Percentiles rank a stretch among this genome's conserved stretches.
phyloP scores from a whole-genome alignment of 2,888 invertebrate species.

The Pinctada fucata region DNA sequence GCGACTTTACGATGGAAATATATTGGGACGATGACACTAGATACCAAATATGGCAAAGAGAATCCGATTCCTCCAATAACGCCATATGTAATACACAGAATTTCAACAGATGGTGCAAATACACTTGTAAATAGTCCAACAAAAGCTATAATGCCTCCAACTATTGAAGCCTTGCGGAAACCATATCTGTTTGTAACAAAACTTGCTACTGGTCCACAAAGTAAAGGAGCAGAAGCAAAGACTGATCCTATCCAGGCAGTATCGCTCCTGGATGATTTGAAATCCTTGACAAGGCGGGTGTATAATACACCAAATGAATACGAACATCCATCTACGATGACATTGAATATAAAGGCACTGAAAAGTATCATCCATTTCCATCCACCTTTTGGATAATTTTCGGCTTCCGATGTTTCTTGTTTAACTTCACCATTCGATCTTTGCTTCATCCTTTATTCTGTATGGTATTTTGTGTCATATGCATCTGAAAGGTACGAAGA shows the following conservation, averaged over 20 bases:
- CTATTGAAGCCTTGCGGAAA: constrained; percentile 66
- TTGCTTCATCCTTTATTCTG: no score
- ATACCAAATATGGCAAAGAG: constrained; percentile 72
- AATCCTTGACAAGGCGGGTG: constrained; percentile 89
- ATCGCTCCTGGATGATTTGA: constrained; percentile 88
- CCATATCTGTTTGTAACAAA: constrained; percentile 66
- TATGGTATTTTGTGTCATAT: no score
- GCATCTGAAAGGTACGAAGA: no score
- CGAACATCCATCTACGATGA: constrained; percentile 93
- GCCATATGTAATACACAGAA: constrained; percentile 70
- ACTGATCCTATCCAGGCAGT: constrained; percentile 94
- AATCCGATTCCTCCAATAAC: constrained; percentile 72
- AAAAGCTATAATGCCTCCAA: constrained; percentile 70
- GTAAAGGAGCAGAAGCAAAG: constrained; percentile 92
- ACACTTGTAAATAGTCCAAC: constrained; percentile 65
- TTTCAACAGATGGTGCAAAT: constrained; percentile 61
- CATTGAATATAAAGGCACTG: constrained; percentile 91
- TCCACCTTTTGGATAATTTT: constrained; percentile 81
- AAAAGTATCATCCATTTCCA: constrained; percentile 95
- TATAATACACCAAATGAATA: constrained; percentile 94
- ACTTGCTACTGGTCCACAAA: constrained; percentile 71
- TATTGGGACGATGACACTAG: constrained; percentile 71
- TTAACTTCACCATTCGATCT: no score
- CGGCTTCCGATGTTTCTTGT: no score
- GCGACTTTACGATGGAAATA: constrained; percentile 73